Evolutionary conservation across 2,113 vertebrate genomes (phyloP).

Genomic region (Ginglymostoma cirratum): DNA sequence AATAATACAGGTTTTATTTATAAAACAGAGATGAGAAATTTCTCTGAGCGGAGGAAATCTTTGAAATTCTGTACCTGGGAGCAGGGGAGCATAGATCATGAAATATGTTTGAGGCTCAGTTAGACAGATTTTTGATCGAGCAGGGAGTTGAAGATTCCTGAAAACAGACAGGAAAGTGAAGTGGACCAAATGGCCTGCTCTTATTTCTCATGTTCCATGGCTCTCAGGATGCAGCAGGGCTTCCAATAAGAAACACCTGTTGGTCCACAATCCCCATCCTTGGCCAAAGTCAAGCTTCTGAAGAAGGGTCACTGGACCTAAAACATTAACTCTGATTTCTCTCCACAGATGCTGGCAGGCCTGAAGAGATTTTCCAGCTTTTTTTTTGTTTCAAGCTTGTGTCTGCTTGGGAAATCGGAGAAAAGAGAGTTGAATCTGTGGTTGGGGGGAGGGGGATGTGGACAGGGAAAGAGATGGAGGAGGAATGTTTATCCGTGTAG

Average conservation of each 20-base stretch:
- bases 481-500: neutral
- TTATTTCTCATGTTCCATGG: neutral
- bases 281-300: too few species aligned
- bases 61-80: neutral
- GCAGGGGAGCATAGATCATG: neutral
- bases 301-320: too few species aligned
- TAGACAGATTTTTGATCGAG: neutral
- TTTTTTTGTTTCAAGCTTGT: neutral
- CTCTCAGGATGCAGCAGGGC: neutral
- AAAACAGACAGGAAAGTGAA: neutral
- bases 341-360: too few species aligned
- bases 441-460: too few species aligned
- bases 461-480: too few species aligned
- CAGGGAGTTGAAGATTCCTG: neutral
- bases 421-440: neutral
- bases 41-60: neutral
- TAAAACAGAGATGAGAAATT: neutral
- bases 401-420: neutral
- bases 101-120: neutral
- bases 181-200: neutral
- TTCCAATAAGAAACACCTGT: too few species aligned
- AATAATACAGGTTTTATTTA: neutral
- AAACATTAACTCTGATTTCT: too few species aligned
- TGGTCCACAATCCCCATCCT: too few species aligned
- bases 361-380: too few species aligned